These are phyloP conservation scores for Lordiphosa collinella DNA, from an alignment of 1,140 invertebrate genomes.

Conservation along the genomic window DNA sequence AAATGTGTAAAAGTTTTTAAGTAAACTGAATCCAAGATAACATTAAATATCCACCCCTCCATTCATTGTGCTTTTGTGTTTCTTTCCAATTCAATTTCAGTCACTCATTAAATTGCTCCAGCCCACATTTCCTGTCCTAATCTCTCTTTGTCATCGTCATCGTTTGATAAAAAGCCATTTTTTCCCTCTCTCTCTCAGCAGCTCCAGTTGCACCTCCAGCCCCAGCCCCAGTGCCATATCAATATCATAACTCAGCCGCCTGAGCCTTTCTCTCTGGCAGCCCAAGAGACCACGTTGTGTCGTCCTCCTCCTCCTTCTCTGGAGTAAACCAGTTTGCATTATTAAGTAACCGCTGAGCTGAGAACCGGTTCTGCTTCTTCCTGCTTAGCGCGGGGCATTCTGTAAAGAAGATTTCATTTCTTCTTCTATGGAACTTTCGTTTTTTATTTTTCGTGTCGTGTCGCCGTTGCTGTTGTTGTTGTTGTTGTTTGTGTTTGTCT, in stretches of 20 bases:
- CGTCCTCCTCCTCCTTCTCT: constrained; percentile 28
- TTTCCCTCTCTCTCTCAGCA: constrained; percentile 8
- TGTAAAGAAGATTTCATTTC: constrained; percentile 30
- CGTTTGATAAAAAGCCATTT: constrained; percentile 13
- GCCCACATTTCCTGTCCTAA: constrained; percentile 63
- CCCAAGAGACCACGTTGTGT: too few relatives aligned
- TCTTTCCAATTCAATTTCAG: constrained; percentile 20
- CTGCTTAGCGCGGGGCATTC: constrained; percentile 32
- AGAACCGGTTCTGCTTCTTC: constrained; percentile 54
- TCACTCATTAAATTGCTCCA: constrained; percentile 55
- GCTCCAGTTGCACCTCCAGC: background rate
- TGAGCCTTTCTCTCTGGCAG: constrained; percentile 35
- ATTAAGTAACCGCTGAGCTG: constrained; percentile 60
- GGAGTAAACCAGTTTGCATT: constrained; percentile 67
- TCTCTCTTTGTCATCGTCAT: constrained; percentile 44
- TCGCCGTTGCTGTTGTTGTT: constrained; percentile 8
- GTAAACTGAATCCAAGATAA: too few relatives aligned
- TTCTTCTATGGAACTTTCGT: constrained; percentile 60
- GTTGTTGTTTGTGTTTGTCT: constrained; percentile 4
- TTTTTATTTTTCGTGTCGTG: constrained; percentile 48
- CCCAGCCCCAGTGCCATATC: constrained; percentile 46
- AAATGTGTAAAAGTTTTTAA: too few relatives aligned
- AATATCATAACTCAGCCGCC: constrained; percentile 49
- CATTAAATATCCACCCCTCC: too few relatives aligned
- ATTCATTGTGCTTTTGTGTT: too few relatives aligned